Conservation (phyloP, 1,140 invertebrate genomes). For the Zaprionus gabonicus region DNA sequence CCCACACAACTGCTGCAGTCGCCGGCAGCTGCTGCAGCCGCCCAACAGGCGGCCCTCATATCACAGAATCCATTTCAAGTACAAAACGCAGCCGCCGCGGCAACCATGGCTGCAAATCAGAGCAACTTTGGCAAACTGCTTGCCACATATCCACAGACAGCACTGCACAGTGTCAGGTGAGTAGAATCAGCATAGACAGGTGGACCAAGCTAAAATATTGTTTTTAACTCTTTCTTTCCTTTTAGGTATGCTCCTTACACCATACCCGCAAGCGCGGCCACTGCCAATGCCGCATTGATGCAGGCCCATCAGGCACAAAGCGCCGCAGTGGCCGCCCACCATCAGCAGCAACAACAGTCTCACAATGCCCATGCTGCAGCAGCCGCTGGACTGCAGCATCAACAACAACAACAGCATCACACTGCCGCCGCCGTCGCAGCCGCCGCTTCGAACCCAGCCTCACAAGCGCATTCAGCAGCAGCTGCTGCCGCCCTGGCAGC, state of each 20-base stretch:
- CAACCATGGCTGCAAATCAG: constrained; percentile 85
- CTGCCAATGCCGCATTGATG: constrained; percentile 79
- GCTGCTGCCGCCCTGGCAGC: constrained; percentile 84
- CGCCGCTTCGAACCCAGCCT: constrained; percentile 84
- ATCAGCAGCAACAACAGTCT: constrained; percentile 70
- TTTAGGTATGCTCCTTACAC: constrained; percentile 82
- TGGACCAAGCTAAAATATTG: no score
- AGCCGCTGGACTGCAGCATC: constrained; percentile 80
- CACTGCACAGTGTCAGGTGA: constrained; percentile 83
- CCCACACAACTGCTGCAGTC: constrained; percentile 85
- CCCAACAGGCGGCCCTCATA: constrained; percentile 85
- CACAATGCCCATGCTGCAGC: constrained; percentile 85
- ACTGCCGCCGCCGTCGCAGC: constrained; percentile 62
- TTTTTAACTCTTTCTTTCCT: neutral
- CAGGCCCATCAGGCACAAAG: constrained; percentile 84
- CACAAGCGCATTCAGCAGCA: constrained; percentile 77
- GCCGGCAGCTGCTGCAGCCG: constrained; percentile 85
- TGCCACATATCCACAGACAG: constrained; percentile 86
- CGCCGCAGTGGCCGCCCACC: constrained; percentile 81
- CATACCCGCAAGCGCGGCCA: constrained; percentile 83
- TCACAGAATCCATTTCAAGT: constrained; percentile 84
- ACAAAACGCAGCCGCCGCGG: constrained; percentile 85
- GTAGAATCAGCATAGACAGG: constrained; percentile 1
- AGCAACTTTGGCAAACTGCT: constrained; percentile 90
- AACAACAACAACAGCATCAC: constrained; percentile 69